Conservation (phyloP, 2,888 invertebrate species). For the Fragum sueziense region DNA sequence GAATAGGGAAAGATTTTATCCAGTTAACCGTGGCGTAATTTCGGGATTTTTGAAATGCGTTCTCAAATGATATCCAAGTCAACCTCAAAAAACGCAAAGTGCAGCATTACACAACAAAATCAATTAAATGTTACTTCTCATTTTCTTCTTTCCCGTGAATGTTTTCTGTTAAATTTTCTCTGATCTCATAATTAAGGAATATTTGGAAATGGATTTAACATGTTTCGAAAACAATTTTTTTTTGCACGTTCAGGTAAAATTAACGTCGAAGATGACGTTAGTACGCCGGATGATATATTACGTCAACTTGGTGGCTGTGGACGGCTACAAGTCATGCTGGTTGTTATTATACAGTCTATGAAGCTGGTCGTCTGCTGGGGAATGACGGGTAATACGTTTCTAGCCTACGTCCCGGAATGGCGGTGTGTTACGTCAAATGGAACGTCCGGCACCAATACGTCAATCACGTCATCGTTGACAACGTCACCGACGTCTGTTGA, state of each 20-base stretch:
- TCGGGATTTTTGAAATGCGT: too few species aligned
- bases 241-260: neutral
- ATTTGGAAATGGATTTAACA: too few species aligned
- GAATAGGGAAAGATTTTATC: too few species aligned
- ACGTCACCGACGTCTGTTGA: neutral
- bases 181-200: too few species aligned
- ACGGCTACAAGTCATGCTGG: conserved; percentile 26
- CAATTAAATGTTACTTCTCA: too few species aligned
- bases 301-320: conserved; percentile 32
- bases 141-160: too few species aligned
- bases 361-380: conserved; percentile 44
- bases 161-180: too few species aligned
- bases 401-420: conserved; percentile 43
- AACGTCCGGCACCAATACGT: neutral
- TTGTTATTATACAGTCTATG: conserved; percentile 38
- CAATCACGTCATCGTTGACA: neutral
- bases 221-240: too few species aligned
- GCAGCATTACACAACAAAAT: too few species aligned
- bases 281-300: conserved; percentile 29
- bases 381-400: conserved; percentile 32
- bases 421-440: conserved; percentile 21
- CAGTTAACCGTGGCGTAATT: too few species aligned
- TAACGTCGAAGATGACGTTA: neutral
- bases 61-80: too few species aligned
- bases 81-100: too few species aligned